Conservation (phyloP, 2,797 vertebrate species). For the Aeoliscus strigatus region DNA sequence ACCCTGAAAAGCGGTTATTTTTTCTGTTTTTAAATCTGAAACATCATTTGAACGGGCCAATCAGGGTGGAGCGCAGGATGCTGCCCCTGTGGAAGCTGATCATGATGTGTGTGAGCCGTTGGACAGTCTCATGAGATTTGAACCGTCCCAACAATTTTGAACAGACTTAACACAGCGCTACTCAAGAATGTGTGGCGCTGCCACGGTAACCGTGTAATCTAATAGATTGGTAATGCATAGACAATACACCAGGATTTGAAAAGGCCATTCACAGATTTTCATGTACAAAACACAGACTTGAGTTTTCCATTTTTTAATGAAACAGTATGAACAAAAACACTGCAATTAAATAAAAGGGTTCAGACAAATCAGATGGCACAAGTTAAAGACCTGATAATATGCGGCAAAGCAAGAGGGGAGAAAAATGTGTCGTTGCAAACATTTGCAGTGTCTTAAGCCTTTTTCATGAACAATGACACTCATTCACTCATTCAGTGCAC, state of each 20-base stretch:
- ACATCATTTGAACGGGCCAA: slow-evolving; percentile 49
- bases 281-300: slow-evolving; percentile 9
- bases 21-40: slow-evolving; percentile 16
- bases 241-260: slow-evolving; percentile 3
- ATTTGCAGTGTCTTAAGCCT: slow-evolving; percentile 77
- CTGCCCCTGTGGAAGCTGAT: slow-evolving; percentile 29
- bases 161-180: slow-evolving; percentile 5
- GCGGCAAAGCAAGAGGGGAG: slow-evolving; percentile 56
- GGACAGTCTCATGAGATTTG: slow-evolving; percentile 37
- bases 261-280: slow-evolving; percentile 5
- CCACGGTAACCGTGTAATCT: slow-evolving; percentile 13
- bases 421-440: slow-evolving; percentile 69
- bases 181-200: slow-evolving; percentile 18
- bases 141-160: slow-evolving; percentile 27
- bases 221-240: slow-evolving; percentile 8
- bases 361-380: slow-evolving; percentile 63
- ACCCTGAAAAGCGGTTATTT: slow-evolving; percentile 4
- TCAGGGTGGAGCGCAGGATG: slow-evolving; percentile 33
- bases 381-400: slow-evolving; percentile 57
- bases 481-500: slow-evolving; percentile 77
- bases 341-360: slow-evolving; percentile 77
- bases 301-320: slow-evolving; percentile 74
- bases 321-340: slow-evolving; percentile 76
- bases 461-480: slow-evolving; percentile 64
- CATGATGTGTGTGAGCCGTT: slow-evolving; percentile 23